These are phyloP conservation scores for Plagodis dolabraria DNA, from an alignment of 2,888 invertebrate species.

Conservation along the genomic window DNA sequence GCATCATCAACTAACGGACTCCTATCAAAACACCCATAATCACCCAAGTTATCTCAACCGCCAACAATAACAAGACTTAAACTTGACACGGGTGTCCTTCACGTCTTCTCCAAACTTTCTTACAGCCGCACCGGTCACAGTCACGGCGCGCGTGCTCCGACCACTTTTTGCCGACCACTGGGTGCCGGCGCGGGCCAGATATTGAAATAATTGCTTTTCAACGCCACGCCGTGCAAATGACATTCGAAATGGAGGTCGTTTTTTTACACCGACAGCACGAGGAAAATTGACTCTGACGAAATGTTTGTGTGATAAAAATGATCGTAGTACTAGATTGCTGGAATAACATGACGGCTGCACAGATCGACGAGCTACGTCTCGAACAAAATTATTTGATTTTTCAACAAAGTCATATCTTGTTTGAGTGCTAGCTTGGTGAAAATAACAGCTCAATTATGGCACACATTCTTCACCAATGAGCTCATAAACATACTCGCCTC, in stretches of 20 bases:
- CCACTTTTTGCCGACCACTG: slow-evolving; percentile 71
- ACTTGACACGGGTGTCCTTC: slow-evolving; percentile 57
- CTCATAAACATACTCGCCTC: slow-evolving; percentile 36
- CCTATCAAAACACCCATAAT: slow-evolving; percentile 13
- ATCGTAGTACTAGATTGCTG: slow-evolving; percentile 29
- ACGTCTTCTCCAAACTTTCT: slow-evolving; percentile 71
- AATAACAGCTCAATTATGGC: slow-evolving; percentile 27
- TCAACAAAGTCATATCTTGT: too few species aligned
- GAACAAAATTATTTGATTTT: slow-evolving; percentile 5
- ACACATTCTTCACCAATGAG: slow-evolving; percentile 38
- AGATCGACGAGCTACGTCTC: slow-evolving; percentile 10
- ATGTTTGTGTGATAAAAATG: slow-evolving; percentile 64
- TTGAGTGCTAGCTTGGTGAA: slow-evolving; percentile 3
- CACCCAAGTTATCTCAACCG: slow-evolving; percentile 16
- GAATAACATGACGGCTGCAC: slow-evolving; percentile 25
- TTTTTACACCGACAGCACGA: slow-evolving; percentile 68
- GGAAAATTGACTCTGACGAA: slow-evolving; percentile 78
- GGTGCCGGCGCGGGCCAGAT: slow-evolving; percentile 75
- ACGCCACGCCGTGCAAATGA: slow-evolving; percentile 83
- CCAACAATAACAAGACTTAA: slow-evolving; percentile 23
- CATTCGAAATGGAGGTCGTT: slow-evolving; percentile 84
- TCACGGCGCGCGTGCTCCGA: slow-evolving; percentile 77
- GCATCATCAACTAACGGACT: slow-evolving; percentile 6
- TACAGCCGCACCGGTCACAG: slow-evolving; percentile 51
- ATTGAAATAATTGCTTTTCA: slow-evolving; percentile 85